These are phyloP conservation scores for Heptranchias perlo DNA, from an alignment of 2,113 vertebrate species.

Conservation along the genomic window DNA sequence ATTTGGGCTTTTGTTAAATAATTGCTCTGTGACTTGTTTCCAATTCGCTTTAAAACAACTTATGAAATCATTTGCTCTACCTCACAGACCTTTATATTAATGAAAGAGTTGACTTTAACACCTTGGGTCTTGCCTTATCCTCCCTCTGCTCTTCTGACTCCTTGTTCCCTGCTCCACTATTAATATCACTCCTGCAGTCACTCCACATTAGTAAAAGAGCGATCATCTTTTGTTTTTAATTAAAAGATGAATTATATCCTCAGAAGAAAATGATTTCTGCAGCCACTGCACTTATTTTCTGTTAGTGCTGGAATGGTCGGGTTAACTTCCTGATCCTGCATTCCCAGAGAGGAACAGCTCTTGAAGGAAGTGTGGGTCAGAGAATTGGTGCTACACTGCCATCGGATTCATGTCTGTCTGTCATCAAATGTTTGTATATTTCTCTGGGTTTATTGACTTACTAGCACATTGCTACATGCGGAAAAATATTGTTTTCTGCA, in stretches of 20 bases:
- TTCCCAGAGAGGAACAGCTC: background rate
- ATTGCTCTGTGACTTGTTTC: background rate
- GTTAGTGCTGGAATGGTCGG: background rate
- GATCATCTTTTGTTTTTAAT: background rate
- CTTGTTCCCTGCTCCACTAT: too few species aligned
- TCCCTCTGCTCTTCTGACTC: background rate
- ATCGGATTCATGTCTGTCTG: background rate
- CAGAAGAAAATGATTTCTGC: background rate
- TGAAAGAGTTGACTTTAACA: background rate
- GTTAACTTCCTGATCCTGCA: background rate
- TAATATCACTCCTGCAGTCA: too few species aligned
- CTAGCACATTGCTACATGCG: too few species aligned
- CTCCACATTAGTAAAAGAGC: background rate
- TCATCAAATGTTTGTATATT: background rate
- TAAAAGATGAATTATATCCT: background rate
- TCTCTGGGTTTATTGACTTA: background rate
- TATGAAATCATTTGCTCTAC: background rate
- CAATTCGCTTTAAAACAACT: background rate
- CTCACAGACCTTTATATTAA: background rate
- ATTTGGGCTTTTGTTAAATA: background rate
- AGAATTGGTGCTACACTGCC: background rate
- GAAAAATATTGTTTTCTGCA: background rate
- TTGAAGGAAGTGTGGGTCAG: background rate
- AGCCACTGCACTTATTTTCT: background rate
- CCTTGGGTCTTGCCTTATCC: background rate